phyloP scores from a whole-genome alignment of 2,888 invertebrate species.

The Melanophora roralis region DNA sequence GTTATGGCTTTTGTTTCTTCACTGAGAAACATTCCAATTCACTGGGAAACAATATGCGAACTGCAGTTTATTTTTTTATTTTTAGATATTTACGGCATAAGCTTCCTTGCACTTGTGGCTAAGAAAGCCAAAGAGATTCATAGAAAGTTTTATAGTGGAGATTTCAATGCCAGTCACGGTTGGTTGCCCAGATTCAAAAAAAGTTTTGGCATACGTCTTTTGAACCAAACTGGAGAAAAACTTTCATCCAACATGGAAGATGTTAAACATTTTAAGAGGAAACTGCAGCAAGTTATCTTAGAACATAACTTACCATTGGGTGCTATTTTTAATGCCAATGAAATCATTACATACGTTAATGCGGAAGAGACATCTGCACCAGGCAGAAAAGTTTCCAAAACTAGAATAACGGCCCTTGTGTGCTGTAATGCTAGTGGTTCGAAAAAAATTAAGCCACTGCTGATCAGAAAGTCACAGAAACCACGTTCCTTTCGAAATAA shows the following conservation, averaged over 20 bases:
- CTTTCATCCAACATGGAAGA: background rate
- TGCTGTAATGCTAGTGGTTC: conserved; percentile 25
- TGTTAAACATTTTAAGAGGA: conserved; percentile 24
- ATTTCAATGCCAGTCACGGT: background rate
- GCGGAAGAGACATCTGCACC: conserved; percentile 33
- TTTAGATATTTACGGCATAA: too few species aligned
- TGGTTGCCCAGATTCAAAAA: conserved; percentile 10
- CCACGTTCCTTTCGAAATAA: conserved; percentile 25
- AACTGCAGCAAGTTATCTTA: background rate
- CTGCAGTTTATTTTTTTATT: too few species aligned
- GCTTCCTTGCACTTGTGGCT: too few species aligned
- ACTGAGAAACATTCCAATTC: too few species aligned
- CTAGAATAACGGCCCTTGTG: conserved; percentile 14
- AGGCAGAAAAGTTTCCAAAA: conserved; percentile 33
- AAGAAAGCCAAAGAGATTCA: conserved; percentile 1
- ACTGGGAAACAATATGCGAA: too few species aligned
- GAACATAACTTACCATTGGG: conserved; percentile 25
- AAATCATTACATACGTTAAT: conserved; percentile 28
- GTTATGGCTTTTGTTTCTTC: too few species aligned
- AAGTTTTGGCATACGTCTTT: conserved; percentile 3
- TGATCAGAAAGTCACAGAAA: conserved; percentile 22
- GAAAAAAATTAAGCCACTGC: conserved; percentile 26
- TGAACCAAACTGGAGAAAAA: conserved; percentile 21
- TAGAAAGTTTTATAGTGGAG: background rate
- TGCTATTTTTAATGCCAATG: conserved; percentile 35